Conservation (phyloP, 92 coral and sea anemone genomes). For the Siderastrea siderea region DNA sequence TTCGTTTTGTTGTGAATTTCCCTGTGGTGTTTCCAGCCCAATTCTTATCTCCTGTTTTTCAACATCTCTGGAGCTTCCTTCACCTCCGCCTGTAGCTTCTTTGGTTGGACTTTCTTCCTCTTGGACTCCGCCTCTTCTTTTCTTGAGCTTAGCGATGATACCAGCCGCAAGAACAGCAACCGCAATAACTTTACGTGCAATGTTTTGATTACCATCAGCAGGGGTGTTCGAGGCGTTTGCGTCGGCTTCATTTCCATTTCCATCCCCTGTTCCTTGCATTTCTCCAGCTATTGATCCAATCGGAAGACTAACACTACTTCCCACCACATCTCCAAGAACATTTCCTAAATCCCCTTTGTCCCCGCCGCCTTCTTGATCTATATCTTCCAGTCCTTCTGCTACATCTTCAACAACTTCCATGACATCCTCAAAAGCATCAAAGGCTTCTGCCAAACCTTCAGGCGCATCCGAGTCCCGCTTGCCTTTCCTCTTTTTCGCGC, state of each 20-base stretch:
- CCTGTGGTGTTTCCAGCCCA: slow-evolving; percentile 22
- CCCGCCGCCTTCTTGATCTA: slow-evolving; percentile 46
- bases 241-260: slow-evolving; percentile 50
- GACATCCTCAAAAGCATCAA: slow-evolving; percentile 81
- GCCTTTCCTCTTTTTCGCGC: slow-evolving; percentile 91
- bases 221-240: slow-evolving; percentile 33
- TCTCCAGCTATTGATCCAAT: slow-evolving; percentile 20
- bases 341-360: slow-evolving; percentile 58
- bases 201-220: slow-evolving; percentile 50
- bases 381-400: slow-evolving; percentile 78
- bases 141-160: slow-evolving; percentile 69
- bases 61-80: slow-evolving; percentile 18
- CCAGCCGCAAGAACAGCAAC: slow-evolving; percentile 75
- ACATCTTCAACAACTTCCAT: slow-evolving; percentile 86
- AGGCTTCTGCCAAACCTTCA: slow-evolving; percentile 80
- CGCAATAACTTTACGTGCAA: slow-evolving; percentile 75
- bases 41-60: slow-evolving; percentile 19
- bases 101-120: slow-evolving; percentile 37
- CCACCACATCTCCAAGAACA: slow-evolving; percentile 60
- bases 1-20: slow-evolving; percentile 16
- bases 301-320: slow-evolving; percentile 31
- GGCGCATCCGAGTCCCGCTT: slow-evolving; percentile 86
- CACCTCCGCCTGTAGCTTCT: slow-evolving; percentile 4
- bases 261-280: slow-evolving; percentile 33
- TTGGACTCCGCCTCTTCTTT: slow-evolving; percentile 43